Base-by-base conservation (phyloP, 1,140 invertebrate genomes). In the Bombus haemorrhoidalis region DNA sequence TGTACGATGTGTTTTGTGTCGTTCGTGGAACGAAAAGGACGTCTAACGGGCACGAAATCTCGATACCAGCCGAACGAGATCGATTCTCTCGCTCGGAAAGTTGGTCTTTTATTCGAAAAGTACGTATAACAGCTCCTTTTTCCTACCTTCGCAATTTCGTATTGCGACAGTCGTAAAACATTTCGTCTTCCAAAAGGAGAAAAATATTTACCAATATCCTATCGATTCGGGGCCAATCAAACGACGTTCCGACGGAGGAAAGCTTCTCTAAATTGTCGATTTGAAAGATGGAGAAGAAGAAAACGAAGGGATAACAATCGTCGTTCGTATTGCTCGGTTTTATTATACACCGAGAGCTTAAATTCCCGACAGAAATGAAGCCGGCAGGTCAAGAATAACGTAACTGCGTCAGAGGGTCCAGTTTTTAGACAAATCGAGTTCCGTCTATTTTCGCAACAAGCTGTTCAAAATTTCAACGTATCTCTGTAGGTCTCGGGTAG, bases 41-140 rank as follows among this genome's bases (percentile, higher is more conserved):
- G 28, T n/a, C 28, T 4, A 62, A 62, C 59, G 59, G 28, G 22
- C 28, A 3, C 10, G 3, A 62, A 62, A 62, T 62, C 59, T 62
- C 28, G 75, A 87, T 77, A 81, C 81, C 57, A 81, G n/a, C 18
- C 47, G 47, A 53, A 53, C 47, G 43, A 39, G 79, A 88, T 88
- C 75, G 79, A 89, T 88, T 76, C 78, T 81, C 69, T 74, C 77
- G 78, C 34, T 12, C 18, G 83, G 59, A 87, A 89, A 81, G 34
- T 80, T 81, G 39, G 32, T 57, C 78, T 71, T 86, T 88, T 88
- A 86, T 88, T 66, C 79, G 53, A 59, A 76, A 86, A 89, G 83
- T 86, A 53, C 47, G 22, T 53, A 81, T 89, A 86, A 89, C 87
- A 76, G n/a, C 32, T 18, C 37, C 12, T 18, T n/a, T 22, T n/a